phyloP scores from a whole-genome alignment of 2,113 vertebrate genomes.

The Anolis sagrei region DNA sequence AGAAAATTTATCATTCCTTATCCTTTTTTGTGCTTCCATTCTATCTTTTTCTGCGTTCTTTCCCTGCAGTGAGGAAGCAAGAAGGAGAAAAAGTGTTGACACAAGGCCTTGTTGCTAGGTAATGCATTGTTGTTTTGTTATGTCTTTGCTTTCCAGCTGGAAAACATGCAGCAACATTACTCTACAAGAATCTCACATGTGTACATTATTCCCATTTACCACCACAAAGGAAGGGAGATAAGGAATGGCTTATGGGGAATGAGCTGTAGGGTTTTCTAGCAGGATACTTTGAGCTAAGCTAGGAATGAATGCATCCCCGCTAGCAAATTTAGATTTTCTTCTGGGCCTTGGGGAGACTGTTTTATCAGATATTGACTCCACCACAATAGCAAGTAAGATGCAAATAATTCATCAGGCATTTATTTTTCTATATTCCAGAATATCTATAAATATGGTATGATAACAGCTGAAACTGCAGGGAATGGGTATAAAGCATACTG shows the following conservation, averaged over 20 bases:
- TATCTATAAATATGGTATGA: neutral
- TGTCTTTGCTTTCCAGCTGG: neutral
- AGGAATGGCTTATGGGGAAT: neutral
- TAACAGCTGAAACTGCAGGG: slow-evolving; percentile 29
- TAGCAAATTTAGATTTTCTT: neutral
- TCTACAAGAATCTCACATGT: neutral
- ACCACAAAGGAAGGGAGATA: neutral
- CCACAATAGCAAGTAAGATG: neutral
- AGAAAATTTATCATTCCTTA: no score
- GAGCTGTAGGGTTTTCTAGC: neutral
- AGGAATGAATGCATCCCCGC: neutral
- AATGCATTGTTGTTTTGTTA: neutral
- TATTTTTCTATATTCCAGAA: slow-evolving; percentile 36
- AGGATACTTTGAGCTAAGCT: neutral
- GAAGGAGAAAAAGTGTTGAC: neutral
- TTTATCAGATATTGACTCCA: neutral
- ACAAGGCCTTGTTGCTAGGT: neutral
- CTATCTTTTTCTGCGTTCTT: neutral
- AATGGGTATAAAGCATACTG: slow-evolving; percentile 16
- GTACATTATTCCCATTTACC: neutral
- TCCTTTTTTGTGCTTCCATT: neutral
- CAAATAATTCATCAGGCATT: slow-evolving; percentile 1
- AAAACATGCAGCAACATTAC: neutral
- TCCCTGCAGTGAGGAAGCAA: neutral
- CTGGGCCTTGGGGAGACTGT: neutral